phyloP scores from a whole-genome alignment of 1,140 invertebrate species.

The Papilio machaon region DNA sequence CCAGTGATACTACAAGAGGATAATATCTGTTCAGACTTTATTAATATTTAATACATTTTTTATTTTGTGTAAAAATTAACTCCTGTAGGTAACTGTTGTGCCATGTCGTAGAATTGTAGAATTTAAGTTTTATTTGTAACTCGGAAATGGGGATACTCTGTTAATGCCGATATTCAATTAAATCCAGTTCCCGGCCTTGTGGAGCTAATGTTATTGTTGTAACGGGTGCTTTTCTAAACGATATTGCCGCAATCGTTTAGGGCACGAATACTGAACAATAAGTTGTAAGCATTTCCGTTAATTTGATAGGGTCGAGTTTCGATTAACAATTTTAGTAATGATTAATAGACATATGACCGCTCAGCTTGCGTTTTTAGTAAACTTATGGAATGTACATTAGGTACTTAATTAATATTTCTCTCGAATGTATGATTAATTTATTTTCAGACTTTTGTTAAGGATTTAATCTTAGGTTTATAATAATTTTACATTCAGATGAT shows the following conservation, averaged over 20 bases:
- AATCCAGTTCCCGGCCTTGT: conserved; percentile 76
- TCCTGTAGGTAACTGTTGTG: neutral
- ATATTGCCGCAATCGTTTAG: conserved; percentile 25
- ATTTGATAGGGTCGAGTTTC: conserved; percentile 22
- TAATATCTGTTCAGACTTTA: neutral
- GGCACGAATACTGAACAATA: conserved; percentile 25
- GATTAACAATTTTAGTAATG: neutral
- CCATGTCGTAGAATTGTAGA: neutral
- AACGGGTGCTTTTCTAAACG: conserved; percentile 41
- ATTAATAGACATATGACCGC: neutral
- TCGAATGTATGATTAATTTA: neutral
- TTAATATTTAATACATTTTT: neutral
- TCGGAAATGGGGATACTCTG: conserved; percentile 74
- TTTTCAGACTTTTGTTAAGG: too few species aligned
- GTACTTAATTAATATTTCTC: neutral
- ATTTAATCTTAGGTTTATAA: too few species aligned
- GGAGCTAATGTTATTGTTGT: conserved; percentile 67
- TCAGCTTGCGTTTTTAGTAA: neutral
- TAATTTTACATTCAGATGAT: neutral
- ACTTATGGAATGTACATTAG: neutral
- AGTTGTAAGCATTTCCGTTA: conserved; percentile 30
- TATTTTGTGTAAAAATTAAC: neutral
- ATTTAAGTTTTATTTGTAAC: conserved; percentile 76
- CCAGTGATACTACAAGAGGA: neutral
- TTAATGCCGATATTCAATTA: conserved; percentile 80